Conservation (phyloP, 1,140 invertebrate genomes). For the Steinernema feltiae region DNA sequence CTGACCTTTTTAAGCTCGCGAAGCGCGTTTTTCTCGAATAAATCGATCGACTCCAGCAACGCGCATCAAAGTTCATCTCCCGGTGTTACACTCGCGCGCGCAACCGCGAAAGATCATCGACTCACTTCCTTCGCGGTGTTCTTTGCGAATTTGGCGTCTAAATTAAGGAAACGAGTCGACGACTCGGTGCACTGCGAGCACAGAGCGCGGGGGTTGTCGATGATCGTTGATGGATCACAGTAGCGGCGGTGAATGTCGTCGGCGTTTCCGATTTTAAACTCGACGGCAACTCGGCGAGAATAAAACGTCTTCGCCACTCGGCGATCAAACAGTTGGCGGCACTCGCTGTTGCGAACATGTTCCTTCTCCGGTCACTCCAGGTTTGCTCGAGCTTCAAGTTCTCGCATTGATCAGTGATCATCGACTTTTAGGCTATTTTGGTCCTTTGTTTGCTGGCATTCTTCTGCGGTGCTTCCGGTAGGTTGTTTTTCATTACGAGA, state of each 20-base stretch:
- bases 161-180: background rate
- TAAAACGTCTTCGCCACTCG: background rate
- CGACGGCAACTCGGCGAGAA: background rate
- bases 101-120: background rate
- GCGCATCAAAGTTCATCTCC: too few relatives aligned
- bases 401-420: background rate
- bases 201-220: background rate
- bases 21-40: too few relatives aligned
- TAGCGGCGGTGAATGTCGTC: background rate
- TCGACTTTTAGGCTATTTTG: background rate
- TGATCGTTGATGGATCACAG: constrained; percentile 7
- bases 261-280: background rate
- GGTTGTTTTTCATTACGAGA: background rate
- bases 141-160: background rate
- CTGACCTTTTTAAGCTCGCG: too few relatives aligned
- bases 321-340: background rate
- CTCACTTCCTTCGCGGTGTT: background rate
- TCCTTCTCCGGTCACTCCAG: background rate
- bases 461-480: background rate
- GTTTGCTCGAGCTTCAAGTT: background rate
- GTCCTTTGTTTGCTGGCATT: background rate
- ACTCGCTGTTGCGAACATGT: background rate
- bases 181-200: too few relatives aligned
- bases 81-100: too few relatives aligned
- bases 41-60: too few relatives aligned